Percentiles rank a stretch among this genome's conserved stretches.
These are phyloP conservation scores for Mus spicilegus DNA, from an alignment of 2,113 vertebrate genomes.

Conservation along the genomic window DNA sequence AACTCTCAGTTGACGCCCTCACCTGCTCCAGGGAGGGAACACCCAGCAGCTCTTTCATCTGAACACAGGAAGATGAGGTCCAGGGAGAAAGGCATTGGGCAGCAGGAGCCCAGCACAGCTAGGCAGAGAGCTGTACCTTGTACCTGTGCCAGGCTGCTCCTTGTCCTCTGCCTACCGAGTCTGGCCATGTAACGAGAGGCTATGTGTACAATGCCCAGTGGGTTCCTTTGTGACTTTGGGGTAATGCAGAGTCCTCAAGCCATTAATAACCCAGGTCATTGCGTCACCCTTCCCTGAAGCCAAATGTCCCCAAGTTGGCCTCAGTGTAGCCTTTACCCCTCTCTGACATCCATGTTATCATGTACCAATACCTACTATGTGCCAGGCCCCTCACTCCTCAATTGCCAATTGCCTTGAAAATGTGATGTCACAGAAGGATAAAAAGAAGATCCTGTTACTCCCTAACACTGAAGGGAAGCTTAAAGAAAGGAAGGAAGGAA, in stretches of 20 bases:
- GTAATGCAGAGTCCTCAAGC: neutral
- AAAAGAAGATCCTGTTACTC: neutral
- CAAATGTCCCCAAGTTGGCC: neutral
- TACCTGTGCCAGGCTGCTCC: neutral
- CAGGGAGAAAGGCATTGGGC: neutral
- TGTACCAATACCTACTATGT: neutral
- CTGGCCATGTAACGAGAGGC: neutral
- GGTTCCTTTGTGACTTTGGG: neutral
- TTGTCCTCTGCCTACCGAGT: neutral
- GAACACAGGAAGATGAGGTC: neutral
- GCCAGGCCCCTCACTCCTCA: neutral
- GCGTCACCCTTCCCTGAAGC: neutral
- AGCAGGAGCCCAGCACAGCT: no score
- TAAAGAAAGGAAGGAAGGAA: no score
- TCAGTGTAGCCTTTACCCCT: accelerated
- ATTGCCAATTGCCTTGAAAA: neutral
- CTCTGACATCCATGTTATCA: no score
- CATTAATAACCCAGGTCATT: neutral
- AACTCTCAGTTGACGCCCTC: no score
- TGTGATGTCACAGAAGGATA: neutral
- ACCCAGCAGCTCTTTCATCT: neutral
- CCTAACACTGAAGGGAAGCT: neutral
- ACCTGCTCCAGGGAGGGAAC: neutral
- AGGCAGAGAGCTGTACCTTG: neutral
- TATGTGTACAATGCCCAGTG: neutral